Percentiles rank a stretch among this genome's conserved stretches.
Evolutionary conservation across 2,113 vertebrate species (phyloP).

Genomic region (Lichenostomus cassidix): DNA sequence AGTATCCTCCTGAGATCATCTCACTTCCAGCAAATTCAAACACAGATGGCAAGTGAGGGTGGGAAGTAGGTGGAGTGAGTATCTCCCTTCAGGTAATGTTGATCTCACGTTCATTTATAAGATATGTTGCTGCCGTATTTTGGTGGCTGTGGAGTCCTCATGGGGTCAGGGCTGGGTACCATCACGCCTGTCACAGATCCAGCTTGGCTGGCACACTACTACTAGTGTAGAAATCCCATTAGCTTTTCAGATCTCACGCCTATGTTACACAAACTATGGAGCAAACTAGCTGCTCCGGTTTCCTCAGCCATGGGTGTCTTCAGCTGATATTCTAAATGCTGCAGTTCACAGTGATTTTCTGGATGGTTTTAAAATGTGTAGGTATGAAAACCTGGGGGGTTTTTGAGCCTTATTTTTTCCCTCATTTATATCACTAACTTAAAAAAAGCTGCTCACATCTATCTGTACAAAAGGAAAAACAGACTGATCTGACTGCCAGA

Average conservation of each 20-base stretch:
- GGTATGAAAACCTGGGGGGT: not conserved
- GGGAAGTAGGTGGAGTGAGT: not conserved
- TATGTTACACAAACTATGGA: not conserved
- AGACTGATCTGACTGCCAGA: not conserved
- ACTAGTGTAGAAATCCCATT: fast-evolving
- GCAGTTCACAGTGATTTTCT: not conserved
- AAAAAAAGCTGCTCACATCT: not conserved
- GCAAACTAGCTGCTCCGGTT: not conserved
- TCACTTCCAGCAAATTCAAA: not conserved
- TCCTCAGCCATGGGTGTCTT: not conserved
- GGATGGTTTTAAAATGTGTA: not conserved
- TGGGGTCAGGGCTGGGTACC: not conserved
- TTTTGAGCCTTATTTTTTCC: not conserved
- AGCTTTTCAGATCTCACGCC: not conserved
- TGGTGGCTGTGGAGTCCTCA: not conserved
- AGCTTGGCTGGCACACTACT: not conserved
- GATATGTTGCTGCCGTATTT: not conserved
- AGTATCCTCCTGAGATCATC: not conserved
- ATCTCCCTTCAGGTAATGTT: not conserved
- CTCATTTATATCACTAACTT: not conserved
- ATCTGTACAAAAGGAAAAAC: not conserved
- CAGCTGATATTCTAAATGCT: not conserved
- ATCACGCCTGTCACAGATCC: not conserved
- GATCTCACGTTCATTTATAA: not conserved
- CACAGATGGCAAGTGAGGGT: not conserved